Percentiles rank a stretch among this genome's conserved stretches.
These are phyloP conservation scores for Pedionomus torquatus DNA, from an alignment of 2,113 vertebrate genomes.

Conservation along the genomic window DNA sequence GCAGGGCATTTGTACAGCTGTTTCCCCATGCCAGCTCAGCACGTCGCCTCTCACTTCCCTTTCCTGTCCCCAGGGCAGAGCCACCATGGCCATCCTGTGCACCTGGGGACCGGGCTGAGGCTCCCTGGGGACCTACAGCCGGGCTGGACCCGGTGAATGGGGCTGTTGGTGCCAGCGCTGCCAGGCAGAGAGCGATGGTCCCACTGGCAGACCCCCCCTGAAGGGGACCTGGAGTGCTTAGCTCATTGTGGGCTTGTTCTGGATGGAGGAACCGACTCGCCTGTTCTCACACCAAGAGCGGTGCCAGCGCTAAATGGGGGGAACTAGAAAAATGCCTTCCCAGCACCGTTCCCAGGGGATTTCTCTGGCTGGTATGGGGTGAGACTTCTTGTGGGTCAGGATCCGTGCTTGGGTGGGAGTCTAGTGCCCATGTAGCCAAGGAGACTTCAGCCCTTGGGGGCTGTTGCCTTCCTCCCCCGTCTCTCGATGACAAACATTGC, in stretches of 20 bases:
- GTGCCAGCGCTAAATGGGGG: background rate
- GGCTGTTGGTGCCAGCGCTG: background rate
- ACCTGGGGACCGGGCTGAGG: too few species aligned
- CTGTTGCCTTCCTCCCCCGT: background rate
- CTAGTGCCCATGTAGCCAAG: background rate
- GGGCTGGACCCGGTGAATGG: rapidly evolving
- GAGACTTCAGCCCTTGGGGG: background rate
- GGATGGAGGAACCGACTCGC: rapidly evolving
- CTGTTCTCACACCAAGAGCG: rapidly evolving
- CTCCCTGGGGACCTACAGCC: rapidly evolving
- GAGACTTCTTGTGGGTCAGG: background rate
- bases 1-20: rapidly evolving
- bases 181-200: rapidly evolving
- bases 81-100: background rate
- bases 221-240: background rate
- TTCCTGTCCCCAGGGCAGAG: background rate
- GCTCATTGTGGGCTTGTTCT: background rate
- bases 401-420: background rate
- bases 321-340: background rate
- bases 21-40: rapidly evolving
- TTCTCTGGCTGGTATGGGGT: rapidly evolving
- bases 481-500: rapidly evolving
- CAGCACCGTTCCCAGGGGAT: background rate
- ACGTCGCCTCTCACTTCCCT: background rate
- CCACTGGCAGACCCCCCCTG: background rate